Base-by-base conservation (phyloP, 2,113 vertebrate genomes). In the Shinisaurus crocodilurus region DNA sequence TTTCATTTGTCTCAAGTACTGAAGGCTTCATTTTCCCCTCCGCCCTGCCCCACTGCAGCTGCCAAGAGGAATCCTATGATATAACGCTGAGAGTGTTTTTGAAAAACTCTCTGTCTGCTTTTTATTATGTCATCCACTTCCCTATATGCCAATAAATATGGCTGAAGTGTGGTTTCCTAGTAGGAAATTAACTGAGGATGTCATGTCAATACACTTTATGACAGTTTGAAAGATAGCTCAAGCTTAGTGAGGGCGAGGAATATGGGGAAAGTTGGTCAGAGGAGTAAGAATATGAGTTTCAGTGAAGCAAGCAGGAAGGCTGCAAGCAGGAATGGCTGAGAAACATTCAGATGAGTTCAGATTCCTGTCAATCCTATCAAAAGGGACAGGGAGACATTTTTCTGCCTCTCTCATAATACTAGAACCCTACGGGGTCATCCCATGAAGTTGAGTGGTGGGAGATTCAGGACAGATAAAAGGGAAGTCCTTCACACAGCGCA, bases 181-280 rank as follows among this genome's bases (percentile, higher is more conserved):
- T 65, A 0, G 2, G 75, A 95, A 90, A 90, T 90, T 54, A 95
- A 91, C 90, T 92, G 87, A 91, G 93, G 90, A 76, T 90, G 89
- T 94, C 86, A 74, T 89, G 89, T 94, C 88, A 69, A 45, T 79
- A 60, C 74, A 85, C 40, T 93, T 93, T 84, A 86, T 82, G 69
- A 54, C 60, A 82, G 63, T 72, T 90, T 91, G 90, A 91, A 87
- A 54, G 75, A 89, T 65, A 54, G 75, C 57, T 70, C 34, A 15
- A 3, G 23, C 86, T 32, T 43, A 10, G 29, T 63, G 70, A 63
- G 34, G 65, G 6, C 25, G 69, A 9, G 43, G 29, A 48, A 89
- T 65, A 37, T 37, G 3, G n/a, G 79, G 16, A 50, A 75, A 85
- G 32, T 37, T 82, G 67, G 18, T 32, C 54, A 13, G 8, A 82